Conservation (phyloP, 2,113 vertebrate species). For the Boulengerochromis microlepis region DNA sequence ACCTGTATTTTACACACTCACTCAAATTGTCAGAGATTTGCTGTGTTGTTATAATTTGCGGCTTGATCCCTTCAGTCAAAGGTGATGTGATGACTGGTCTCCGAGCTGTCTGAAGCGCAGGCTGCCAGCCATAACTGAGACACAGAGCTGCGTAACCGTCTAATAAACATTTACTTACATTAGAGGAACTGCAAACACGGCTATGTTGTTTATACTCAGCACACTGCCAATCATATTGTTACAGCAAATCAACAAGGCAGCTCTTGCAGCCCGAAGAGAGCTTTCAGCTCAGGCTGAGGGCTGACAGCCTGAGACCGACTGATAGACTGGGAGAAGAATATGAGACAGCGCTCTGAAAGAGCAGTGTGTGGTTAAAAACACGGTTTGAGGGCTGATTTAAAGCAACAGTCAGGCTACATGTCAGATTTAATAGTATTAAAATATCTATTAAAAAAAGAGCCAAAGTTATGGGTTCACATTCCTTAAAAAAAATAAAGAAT, state of each 20-base stretch:
- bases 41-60: slow-evolving; percentile 2
- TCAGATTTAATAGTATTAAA: not conserved
- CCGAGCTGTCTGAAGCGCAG: not conserved
- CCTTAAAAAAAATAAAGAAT: not conserved
- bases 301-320: not conserved
- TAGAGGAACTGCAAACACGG: not conserved
- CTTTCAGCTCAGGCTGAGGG: not conserved
- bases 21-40: not conserved
- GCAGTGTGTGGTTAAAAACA: not conserved
- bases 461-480: not conserved
- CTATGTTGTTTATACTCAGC: not conserved
- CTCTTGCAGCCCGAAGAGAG: not conserved
- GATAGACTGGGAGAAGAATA: not conserved
- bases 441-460: not conserved
- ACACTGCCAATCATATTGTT: not conserved
- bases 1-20: slow-evolving; percentile 10
- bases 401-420: not conserved
- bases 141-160: not conserved
- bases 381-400: not conserved
- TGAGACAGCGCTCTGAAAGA: not conserved
- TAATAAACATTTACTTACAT: slow-evolving; percentile 32
- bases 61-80: slow-evolving; percentile 5
- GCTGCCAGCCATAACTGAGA: not conserved
- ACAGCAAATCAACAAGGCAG: not conserved
- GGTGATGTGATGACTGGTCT: slow-evolving; percentile 17